These are phyloP conservation scores for Apoda limacodes DNA, from an alignment of 2,888 invertebrate species.

Conservation along the genomic window DNA sequence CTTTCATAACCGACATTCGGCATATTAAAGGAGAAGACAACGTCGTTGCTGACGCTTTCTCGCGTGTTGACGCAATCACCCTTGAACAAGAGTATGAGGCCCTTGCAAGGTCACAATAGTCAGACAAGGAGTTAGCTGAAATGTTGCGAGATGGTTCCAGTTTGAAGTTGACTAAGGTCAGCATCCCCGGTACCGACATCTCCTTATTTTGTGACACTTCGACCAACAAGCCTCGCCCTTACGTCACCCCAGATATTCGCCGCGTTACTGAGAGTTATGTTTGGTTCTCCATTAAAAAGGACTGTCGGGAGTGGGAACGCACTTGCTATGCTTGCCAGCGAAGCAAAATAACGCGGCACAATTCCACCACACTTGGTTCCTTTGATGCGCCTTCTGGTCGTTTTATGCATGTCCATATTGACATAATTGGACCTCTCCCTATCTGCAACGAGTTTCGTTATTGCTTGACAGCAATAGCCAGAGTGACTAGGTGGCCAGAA, in stretches of 20 bases:
- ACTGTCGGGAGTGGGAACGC: slow-evolving; percentile 26
- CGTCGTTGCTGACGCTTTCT: slow-evolving; percentile 23
- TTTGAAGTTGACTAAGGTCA: slow-evolving; percentile 10
- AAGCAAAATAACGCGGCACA: slow-evolving; percentile 13
- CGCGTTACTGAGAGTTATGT: slow-evolving; percentile 28
- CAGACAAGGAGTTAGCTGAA: slow-evolving; percentile 13
- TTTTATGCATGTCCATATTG: slow-evolving; percentile 5
- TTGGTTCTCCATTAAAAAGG: slow-evolving; percentile 30
- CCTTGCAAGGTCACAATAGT: slow-evolving; percentile 11
- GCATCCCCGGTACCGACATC: slow-evolving; percentile 14
- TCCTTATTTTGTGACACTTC: slow-evolving; percentile 14
- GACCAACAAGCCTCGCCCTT: slow-evolving; percentile 13
- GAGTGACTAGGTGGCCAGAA: slow-evolving; percentile 19
- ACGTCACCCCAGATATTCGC: slow-evolving; percentile 10
- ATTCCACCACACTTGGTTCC: not conserved
- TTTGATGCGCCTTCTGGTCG: slow-evolving; percentile 2
- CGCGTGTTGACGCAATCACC: slow-evolving; percentile 17
- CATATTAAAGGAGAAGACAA: no score
- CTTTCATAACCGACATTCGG: slow-evolving; percentile 21
- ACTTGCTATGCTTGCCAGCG: slow-evolving; percentile 29
- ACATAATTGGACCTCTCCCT: slow-evolving; percentile 1
- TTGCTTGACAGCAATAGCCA: not conserved
- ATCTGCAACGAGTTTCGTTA: slow-evolving; percentile 1
- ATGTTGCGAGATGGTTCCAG: slow-evolving; percentile 5
- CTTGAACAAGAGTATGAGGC: no score